A percentile compares a stretch with the other conserved stretches of the same genome.
phyloP scores from a whole-genome alignment of 2,797 vertebrate species.

The Cacajao melanocephalus region DNA sequence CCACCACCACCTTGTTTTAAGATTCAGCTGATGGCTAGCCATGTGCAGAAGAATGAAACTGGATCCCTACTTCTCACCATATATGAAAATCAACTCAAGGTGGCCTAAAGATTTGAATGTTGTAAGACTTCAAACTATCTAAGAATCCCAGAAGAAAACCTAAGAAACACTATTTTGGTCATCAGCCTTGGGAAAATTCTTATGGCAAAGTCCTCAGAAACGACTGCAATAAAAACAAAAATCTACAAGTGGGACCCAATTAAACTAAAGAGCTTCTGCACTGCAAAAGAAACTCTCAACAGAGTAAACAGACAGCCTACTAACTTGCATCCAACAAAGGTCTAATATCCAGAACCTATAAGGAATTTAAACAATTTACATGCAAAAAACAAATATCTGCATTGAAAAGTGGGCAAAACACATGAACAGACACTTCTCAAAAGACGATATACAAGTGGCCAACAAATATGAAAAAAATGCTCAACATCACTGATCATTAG shows the following conservation, averaged over 20 bases:
- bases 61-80: neutral
- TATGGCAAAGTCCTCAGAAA: neutral
- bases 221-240: neutral
- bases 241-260: neutral
- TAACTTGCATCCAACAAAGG: neutral
- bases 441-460: neutral
- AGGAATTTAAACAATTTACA: neutral
- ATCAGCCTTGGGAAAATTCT: neutral
- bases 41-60: neutral
- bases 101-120: neutral
- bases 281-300: neutral
- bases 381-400: neutral
- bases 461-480: neutral
- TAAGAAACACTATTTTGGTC: neutral
- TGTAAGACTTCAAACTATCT: neutral
- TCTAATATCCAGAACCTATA: neutral
- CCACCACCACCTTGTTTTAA: neutral
- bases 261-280: neutral
- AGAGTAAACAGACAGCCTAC: neutral
- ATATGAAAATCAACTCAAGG: neutral
- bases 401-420: neutral
- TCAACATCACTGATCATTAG: neutral
- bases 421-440: neutral
- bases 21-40: neutral
- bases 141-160: neutral